A percentile compares a stretch with the other conserved stretches of the same genome.
Conservation (phyloP, 1,140 invertebrate species). For the Lucilia sericata region DNA sequence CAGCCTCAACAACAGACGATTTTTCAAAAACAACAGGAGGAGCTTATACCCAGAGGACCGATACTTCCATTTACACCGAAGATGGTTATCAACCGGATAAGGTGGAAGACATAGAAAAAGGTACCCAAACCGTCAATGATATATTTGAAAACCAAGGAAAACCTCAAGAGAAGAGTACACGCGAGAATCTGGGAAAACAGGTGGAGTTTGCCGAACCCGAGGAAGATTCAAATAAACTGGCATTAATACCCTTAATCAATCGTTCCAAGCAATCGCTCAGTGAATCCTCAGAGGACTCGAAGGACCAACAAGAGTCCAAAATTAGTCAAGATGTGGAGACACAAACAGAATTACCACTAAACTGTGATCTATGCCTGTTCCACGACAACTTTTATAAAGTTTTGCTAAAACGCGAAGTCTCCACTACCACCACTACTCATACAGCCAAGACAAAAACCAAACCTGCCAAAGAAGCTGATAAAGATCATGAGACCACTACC, state of each 20-base stretch:
- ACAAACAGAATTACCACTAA: constrained; percentile 62
- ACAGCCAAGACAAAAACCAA: constrained; percentile 60
- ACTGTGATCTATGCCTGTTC: constrained; percentile 63
- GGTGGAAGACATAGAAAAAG: constrained; percentile 46
- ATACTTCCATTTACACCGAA: constrained; percentile 60
- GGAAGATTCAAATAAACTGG: constrained; percentile 52
- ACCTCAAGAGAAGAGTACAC: background rate
- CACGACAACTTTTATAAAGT: constrained; percentile 67
- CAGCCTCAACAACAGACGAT: constrained; percentile 46
- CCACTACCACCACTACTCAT: constrained; percentile 65
- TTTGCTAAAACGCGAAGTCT: constrained; percentile 62
- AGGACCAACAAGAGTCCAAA: background rate
- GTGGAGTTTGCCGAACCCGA: constrained; percentile 39
- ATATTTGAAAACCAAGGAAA: background rate
- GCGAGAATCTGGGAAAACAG: background rate
- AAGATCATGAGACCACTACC: constrained; percentile 62
- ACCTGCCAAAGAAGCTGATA: constrained; percentile 54
- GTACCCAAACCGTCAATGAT: background rate
- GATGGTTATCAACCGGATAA: constrained; percentile 55
- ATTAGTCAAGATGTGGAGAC: constrained; percentile 59
- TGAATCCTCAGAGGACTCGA: background rate
- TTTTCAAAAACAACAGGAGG: constrained; percentile 46
- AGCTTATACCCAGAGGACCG: constrained; percentile 59
- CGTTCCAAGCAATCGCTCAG: background rate
- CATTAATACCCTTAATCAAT: constrained; percentile 56